A percentile compares a stretch with the other conserved stretches of the same genome.
These are phyloP conservation scores for Lepisosteus osseus DNA, from an alignment of 2,113 vertebrate species.

Conservation along the genomic window DNA sequence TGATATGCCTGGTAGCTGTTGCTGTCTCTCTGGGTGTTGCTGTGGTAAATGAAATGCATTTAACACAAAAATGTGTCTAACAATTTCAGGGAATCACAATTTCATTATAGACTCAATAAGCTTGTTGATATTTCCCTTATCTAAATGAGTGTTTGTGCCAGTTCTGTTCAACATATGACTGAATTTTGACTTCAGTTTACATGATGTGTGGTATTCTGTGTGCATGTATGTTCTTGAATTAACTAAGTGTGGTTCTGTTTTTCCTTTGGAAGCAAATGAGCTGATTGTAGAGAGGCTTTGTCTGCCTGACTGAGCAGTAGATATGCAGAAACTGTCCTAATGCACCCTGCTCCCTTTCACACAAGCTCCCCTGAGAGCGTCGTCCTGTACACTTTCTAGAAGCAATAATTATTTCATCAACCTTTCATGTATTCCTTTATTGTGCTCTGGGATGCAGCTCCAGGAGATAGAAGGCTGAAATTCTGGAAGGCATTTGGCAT, in stretches of 20 bases:
- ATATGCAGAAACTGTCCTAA: constrained; percentile 45
- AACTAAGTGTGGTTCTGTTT: not conserved
- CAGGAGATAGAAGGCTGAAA: constrained; percentile 40
- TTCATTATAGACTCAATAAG: too few species aligned
- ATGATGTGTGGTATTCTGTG: not conserved
- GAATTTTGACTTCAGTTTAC: constrained; percentile 4
- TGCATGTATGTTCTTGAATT: not conserved
- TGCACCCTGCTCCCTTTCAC: constrained; percentile 53
- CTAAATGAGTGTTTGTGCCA: not conserved
- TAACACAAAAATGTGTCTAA: too few species aligned
- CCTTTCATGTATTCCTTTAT: constrained; percentile 74
- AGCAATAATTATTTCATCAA: constrained; percentile 87
- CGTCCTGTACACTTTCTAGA: constrained; percentile 63
- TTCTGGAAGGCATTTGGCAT: constrained; percentile 45
- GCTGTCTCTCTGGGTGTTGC: not conserved
- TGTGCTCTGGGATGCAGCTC: constrained; percentile 76
- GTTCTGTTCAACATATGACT: not conserved
- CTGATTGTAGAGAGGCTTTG: constrained; percentile 24
- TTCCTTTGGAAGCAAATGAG: not conserved
- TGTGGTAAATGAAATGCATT: too few species aligned
- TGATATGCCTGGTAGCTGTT: not conserved
- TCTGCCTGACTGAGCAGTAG: constrained; percentile 41
- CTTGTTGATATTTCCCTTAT: too few species aligned
- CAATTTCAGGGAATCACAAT: too few species aligned
- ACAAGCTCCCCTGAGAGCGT: constrained; percentile 62